Evolutionary conservation across 2,888 invertebrate species (phyloP), one percentile per base, ranked within the genome.

Genomic region (Synergus umbraculus): DNA sequence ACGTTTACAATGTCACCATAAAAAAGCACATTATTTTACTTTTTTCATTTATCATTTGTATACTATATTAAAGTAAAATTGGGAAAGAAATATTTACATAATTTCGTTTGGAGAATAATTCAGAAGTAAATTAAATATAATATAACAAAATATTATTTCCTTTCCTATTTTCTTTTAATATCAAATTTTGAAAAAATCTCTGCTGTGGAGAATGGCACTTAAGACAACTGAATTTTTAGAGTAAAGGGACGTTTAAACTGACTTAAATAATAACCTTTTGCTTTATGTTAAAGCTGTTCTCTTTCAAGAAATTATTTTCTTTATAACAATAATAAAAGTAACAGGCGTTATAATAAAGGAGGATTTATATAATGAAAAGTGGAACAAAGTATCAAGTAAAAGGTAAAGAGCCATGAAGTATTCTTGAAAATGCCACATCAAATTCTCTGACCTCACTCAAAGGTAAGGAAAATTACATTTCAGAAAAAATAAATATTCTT

Each of bases 131-230:
- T 54, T n/a, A 0, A 54, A 9, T 29, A 29, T 29, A 29, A 29
- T 29, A 29, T 29, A 29, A 29, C 2, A 29, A 1, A 29, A 29
- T 29, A 29, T 29, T 2, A 29, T 2, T 29, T 29, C 22, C 22
- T 29, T 29, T 29, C 2, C 1, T 29, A 29, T 54, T n/a, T 49
- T 69, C 8, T 9, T 22, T 37, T 37, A 22, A 15, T 58, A 18
- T 9, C 3, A 58, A 58, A 18, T 15, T 3, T 41, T 8, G 5
- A 15, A 79, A 73, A 78, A 82, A 18, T 49, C 67, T 79, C 10
- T 58, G 76, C 67, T 64, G 65, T 78, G 49, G 73, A 78, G 49
- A 77, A 80, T 79, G 65, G 79, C 54, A 80, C 79, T 82, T 77
- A n/a, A 77, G 76, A 77, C 76, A 79, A 76, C 63, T 81, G 18